Base-by-base conservation (phyloP, 1,140 invertebrate genomes). In the Meloidogyne floridensis region DNA sequence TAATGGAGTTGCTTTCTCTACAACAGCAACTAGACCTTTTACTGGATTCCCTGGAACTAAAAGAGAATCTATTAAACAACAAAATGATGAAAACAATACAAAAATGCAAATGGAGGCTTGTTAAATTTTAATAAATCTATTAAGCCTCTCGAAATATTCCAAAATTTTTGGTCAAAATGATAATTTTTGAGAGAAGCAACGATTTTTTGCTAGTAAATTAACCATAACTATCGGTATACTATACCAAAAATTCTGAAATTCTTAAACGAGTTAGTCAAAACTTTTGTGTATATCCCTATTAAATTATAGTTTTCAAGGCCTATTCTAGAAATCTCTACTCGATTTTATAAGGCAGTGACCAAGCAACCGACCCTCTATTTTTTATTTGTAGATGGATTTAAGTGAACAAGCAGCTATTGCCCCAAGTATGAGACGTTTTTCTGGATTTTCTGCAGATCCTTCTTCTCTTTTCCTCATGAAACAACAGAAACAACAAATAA, bases 331-430 rank as follows among this genome's bases (percentile, higher is more conserved):
- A 32, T 32, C 2, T 0, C 32, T 32, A 32, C 1, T 32, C 32
- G 2, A 43, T 71, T 65, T 11, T 47, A 47, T 6, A 8, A 0
- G 47, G 7, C 43, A 47, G 43, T 47, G 43, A 47, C 4, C 47
- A 32, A 32, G 47, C 7, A 6, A 47, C 47, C 47, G 7, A 4
- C 47, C 47, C 47, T 47, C 7, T 6, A 47, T 47, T 2, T 70
- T 32, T 32, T 32, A 32, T 2, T 70, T 83, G 0, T n/a, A 82
- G 81, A 78, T 54, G 32, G 80, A 83, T 59, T 75, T 82, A 20
- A 82, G 81, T 59, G 81, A 82, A 20, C 81, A 82, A 81, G 81
- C 81, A 47, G 77, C 81, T 7, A 82, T 75, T 43, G 81, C 81
- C n/a, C 81, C 81, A 15, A 80, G 59, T 73, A 54, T 82, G 9